Evolutionary conservation across 2,888 invertebrate genomes (phyloP).

Genomic region (Leptura quadrifasciata): DNA sequence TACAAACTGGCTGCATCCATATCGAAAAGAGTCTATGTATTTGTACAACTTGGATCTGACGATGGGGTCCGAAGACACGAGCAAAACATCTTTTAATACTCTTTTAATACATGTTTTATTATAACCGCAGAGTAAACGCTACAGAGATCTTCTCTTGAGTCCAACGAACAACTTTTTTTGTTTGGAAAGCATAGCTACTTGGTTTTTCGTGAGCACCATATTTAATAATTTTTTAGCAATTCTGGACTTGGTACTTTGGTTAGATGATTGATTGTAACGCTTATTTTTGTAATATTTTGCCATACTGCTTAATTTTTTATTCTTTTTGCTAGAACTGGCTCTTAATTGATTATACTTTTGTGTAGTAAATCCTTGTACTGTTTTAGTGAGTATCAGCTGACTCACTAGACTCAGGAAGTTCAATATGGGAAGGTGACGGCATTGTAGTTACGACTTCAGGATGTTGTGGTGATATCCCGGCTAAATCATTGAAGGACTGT

Average conservation of each 20-base stretch:
- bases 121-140: not conserved
- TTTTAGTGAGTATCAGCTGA: too few species aligned
- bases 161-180: constrained; percentile 2
- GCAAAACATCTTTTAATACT: not conserved
- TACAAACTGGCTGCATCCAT: constrained; percentile 58
- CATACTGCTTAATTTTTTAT: not conserved
- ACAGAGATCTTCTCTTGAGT: not conserved
- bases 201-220: not conserved
- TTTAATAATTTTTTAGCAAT: constrained; percentile 3
- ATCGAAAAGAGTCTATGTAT: constrained; percentile 48
- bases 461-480: too few species aligned
- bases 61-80: constrained; percentile 10
- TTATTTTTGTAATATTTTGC: constrained; percentile 7
- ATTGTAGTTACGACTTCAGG: too few species aligned
- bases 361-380: too few species aligned
- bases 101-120: not conserved
- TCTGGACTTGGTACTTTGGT: constrained; percentile 11
- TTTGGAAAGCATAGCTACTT: not conserved
- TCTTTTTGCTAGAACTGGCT: constrained; percentile 6
- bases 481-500: too few species aligned
- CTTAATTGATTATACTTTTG: too few species aligned
- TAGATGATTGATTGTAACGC: not conserved
- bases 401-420: too few species aligned
- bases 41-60: constrained; percentile 6
- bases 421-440: constrained; percentile 16